A percentile compares a stretch with the other conserved stretches of the same genome.
These are phyloP conservation scores for Corbicula japonica DNA, from an alignment of 2,888 invertebrate species.

Conservation along the genomic window DNA sequence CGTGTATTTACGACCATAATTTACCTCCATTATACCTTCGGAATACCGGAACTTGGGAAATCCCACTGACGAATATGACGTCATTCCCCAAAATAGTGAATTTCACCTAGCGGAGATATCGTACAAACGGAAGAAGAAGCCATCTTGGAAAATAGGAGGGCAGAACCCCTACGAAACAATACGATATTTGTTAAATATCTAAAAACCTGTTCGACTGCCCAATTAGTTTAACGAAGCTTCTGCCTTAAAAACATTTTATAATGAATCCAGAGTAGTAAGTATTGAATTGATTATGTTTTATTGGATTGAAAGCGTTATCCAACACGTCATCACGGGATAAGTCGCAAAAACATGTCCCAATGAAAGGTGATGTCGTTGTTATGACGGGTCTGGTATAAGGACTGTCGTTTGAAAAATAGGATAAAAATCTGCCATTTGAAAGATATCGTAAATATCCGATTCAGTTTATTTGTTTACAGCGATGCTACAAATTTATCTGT, in stretches of 20 bases:
- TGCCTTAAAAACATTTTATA: constrained; percentile 31
- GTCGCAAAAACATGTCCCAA: constrained; percentile 61
- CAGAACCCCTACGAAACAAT: constrained; percentile 51
- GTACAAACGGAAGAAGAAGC: constrained; percentile 81
- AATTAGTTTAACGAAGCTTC: too few relatives aligned
- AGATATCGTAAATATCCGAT: too few relatives aligned
- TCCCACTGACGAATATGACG: constrained; percentile 76
- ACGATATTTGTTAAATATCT: too few relatives aligned
- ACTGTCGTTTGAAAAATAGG: too few relatives aligned
- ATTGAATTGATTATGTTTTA: constrained; percentile 1
- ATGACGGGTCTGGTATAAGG: too few relatives aligned
- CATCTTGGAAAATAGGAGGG: constrained; percentile 76
- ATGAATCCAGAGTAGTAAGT: constrained; percentile 72
- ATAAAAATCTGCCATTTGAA: too few relatives aligned
- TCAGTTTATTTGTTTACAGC: too few relatives aligned
- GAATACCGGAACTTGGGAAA: constrained; percentile 28
- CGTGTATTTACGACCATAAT: too few relatives aligned
- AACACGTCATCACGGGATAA: constrained; percentile 48
- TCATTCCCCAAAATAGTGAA: constrained; percentile 73
- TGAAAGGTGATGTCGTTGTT: too few relatives aligned
- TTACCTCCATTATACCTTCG: too few relatives aligned
- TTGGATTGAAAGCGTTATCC: constrained; percentile 17
- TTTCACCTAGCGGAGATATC: constrained; percentile 76
- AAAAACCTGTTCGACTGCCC: too few relatives aligned
- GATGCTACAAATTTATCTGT: too few relatives aligned